These are phyloP conservation scores for Loris lydekkerianus DNA, from an alignment of 2,797 vertebrate genomes.

Conservation along the genomic window DNA sequence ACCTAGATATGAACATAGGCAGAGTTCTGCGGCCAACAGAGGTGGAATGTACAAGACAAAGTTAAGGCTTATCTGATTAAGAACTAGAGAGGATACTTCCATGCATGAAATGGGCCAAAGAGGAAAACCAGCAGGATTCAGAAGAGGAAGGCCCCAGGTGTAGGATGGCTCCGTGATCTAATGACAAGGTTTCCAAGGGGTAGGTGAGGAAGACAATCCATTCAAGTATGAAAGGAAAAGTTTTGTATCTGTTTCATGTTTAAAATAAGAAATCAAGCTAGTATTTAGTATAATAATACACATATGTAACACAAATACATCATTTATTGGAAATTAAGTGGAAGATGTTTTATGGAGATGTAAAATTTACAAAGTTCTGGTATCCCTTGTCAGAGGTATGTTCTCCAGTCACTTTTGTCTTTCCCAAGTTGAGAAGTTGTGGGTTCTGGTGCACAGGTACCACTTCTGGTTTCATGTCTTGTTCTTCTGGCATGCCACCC, in stretches of 20 bases:
- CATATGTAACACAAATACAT: constrained; percentile 42
- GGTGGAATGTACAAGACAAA: not conserved
- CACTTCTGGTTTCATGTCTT: not conserved
- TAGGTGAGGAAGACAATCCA: not conserved
- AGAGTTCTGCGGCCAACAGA: not conserved
- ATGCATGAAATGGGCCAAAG: not conserved
- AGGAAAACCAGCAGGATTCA: not conserved
- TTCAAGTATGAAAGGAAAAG: not conserved
- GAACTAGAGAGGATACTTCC: not conserved
- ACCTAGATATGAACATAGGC: not conserved
- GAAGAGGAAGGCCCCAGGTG: not conserved
- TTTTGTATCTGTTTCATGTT: not conserved
- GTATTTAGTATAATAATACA: not conserved
- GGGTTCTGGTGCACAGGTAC: not conserved
- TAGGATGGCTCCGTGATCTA: not conserved
- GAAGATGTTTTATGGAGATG: constrained; percentile 5
- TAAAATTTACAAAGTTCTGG: constrained; percentile 31
- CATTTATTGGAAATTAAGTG: constrained; percentile 67
- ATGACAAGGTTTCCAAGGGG: not conserved
- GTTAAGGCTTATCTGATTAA: too few relatives aligned
- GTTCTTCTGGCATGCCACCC: constrained; percentile 29
- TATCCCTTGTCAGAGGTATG: not conserved
- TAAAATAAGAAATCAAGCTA: constrained; percentile 52
- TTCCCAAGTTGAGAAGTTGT: not conserved
- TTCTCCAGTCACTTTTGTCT: not conserved